Conservation (phyloP, 2,113 vertebrate genomes). For the Eonycteris spelaea region DNA sequence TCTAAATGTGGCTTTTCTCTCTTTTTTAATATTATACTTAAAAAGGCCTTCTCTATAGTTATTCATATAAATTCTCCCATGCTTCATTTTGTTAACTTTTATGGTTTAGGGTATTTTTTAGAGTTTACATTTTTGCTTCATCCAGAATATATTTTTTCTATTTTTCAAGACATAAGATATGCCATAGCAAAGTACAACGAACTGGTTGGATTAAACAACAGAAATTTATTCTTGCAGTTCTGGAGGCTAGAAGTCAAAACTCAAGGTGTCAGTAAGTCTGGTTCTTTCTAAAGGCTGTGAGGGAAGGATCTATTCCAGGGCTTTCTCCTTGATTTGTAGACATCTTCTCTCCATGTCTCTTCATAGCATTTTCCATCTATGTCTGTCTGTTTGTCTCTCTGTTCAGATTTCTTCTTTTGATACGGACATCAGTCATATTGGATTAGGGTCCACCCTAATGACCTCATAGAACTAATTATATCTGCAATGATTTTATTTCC, state of each 20-base stretch:
- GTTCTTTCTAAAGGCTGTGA: background rate
- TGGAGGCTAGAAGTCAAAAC: background rate
- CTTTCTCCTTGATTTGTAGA: background rate
- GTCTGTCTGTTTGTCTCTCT: background rate
- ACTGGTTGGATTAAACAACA: background rate
- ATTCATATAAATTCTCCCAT: background rate
- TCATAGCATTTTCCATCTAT: background rate
- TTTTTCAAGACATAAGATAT: background rate
- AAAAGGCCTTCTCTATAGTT: background rate
- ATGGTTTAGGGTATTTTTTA: background rate
- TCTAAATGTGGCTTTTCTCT: background rate
- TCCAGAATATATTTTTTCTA: background rate
- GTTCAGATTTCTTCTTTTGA: background rate
- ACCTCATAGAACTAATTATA: background rate
- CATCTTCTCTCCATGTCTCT: background rate
- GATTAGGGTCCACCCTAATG: background rate
- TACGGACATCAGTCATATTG: background rate
- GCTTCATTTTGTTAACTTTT: slow-evolving; percentile 12
- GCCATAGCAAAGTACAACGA: background rate
- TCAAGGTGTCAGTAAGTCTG: background rate
- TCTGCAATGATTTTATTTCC: background rate
- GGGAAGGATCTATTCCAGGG: background rate
- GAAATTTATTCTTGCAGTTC: background rate
- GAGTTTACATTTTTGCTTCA: background rate
- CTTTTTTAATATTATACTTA: background rate